Evolutionary conservation across 2,113 vertebrate genomes (phyloP).

Genomic region (Entomyzon cyanotis): DNA sequence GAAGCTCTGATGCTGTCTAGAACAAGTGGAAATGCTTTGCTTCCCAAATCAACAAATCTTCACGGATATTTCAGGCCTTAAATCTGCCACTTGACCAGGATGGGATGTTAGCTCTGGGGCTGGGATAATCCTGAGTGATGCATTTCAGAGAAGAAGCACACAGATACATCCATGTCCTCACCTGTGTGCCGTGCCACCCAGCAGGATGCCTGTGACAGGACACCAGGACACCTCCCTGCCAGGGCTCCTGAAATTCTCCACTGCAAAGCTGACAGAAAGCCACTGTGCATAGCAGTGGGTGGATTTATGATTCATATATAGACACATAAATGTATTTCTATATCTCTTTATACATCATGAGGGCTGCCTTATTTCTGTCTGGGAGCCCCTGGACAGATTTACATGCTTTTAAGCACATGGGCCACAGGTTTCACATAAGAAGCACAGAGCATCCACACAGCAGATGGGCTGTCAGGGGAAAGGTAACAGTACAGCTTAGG

Average conservation of each 20-base stretch:
- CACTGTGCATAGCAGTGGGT: background rate
- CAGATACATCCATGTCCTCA: background rate
- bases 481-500: background rate
- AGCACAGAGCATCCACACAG: background rate
- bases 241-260: background rate
- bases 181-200: rapidly evolving
- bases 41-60: background rate
- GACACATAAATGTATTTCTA: background rate
- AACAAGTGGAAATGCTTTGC: background rate
- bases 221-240: background rate
- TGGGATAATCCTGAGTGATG: background rate
- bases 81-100: background rate
- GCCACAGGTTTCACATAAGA: background rate
- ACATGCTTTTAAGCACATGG: background rate
- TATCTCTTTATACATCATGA: background rate
- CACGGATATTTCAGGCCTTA: background rate
- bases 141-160: background rate
- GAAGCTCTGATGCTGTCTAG: background rate
- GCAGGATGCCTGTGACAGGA: background rate
- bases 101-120: background rate
- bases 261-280: background rate
- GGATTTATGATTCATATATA: background rate
- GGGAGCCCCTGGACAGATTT: background rate
- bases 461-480: background rate
- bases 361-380: background rate